Base-by-base conservation (phyloP, 2,797 vertebrate species). In the Lepilemur ruficaudatus region DNA sequence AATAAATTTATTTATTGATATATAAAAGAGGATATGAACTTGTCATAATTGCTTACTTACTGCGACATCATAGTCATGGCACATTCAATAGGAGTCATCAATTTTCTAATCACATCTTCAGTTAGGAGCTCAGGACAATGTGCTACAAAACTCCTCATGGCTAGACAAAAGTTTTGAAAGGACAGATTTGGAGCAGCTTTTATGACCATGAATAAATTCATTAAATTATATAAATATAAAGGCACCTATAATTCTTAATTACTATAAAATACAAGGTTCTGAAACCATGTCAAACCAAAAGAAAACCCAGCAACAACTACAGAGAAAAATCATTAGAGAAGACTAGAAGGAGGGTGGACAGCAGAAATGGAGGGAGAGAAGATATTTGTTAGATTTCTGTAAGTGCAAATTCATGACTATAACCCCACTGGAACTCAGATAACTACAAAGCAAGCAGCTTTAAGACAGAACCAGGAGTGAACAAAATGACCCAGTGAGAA, bases 51-150 rank as follows among this genome's bases (percentile, higher is more conserved):
- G 95, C 65, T 95, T 95, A 99, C 99, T 99, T 98, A 99, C 99
- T 99, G 99, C 0, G 99, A 99, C 99, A 99, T 99, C 99, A 99
- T 99, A 87, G 99, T 99, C 99, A 99, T 99, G 97, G 99, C 99
- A 98, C 99, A 99, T 98, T 99, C 99, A 73, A 99, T 99, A 81
- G 99, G 99, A 5, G 99, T 99, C 99, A 99, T 99, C 98, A 99
- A 98, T 93, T 99, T 99, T 55, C 99, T 99, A 98, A 99, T 99
- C 95, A 99, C 99, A 75, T 99, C 99, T 96, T 99, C 99, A 1
- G 99, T 99, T 55, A 99, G 99, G 76, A 99, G 99, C 97, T 99
- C 99, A 5, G 99, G 99, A 97, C 99, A 99, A 98, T 99, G 99
- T 80, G 99, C 99, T 98, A 99, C 99, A 95, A 99, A 99, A 98